These are phyloP conservation scores for Caenorhabditis inopinata DNA, from an alignment of 1,140 invertebrate genomes.

Conservation along the genomic window DNA sequence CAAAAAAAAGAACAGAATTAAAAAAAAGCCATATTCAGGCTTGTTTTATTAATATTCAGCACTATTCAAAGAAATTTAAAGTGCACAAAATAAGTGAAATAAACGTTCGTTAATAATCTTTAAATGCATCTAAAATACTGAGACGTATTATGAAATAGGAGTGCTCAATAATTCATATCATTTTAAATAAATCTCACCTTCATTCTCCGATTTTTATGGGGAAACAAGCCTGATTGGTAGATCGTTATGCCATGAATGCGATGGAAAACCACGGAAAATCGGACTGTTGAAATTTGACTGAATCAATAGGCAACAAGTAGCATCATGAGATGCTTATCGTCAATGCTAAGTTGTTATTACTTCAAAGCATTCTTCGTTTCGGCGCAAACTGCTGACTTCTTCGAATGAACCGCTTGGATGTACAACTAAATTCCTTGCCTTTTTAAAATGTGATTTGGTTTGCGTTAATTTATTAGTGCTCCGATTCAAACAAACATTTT, in stretches of 20 bases:
- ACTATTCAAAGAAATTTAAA: too few relatives aligned
- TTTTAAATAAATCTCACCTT: neutral
- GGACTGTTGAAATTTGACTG: constrained; percentile 12
- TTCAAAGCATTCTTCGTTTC: constrained; percentile 12
- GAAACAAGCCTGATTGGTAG: constrained; percentile 23
- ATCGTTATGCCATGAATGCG: constrained; percentile 32
- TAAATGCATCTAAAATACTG: too few relatives aligned
- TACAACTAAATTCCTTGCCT: constrained; percentile 2
- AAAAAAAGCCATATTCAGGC: too few relatives aligned
- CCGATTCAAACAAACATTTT: neutral
- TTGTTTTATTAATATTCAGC: too few relatives aligned
- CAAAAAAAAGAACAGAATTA: too few relatives aligned
- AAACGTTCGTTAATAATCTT: too few relatives aligned
- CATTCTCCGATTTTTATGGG: constrained; percentile 1
- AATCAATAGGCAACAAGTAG: constrained; percentile 32
- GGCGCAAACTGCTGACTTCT: constrained; percentile 29
- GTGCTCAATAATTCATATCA: too few relatives aligned
- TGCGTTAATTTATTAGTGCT: too few relatives aligned
- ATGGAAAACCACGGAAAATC: constrained; percentile 22
- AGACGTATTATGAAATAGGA: too few relatives aligned
- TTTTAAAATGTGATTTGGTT: neutral
- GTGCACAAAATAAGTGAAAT: too few relatives aligned
- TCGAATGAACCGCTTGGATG: constrained; percentile 18
- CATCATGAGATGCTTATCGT: constrained; percentile 32
- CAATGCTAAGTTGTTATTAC: constrained; percentile 27